These are phyloP conservation scores for Drosophila sturtevanti DNA, from an alignment of 1,140 invertebrate species.

Conservation along the genomic window DNA sequence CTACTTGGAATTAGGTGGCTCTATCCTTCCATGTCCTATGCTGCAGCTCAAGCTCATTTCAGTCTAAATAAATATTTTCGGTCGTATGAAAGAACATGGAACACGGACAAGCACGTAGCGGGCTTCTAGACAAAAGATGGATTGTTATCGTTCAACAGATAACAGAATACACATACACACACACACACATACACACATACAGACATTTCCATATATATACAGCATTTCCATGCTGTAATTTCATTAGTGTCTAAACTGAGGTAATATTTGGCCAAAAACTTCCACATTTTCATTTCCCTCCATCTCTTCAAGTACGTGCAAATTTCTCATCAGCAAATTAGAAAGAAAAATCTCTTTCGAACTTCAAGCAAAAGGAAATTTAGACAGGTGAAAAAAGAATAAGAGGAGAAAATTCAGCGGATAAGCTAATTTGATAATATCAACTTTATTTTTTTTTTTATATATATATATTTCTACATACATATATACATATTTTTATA, in stretches of 20 bases:
- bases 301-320: conserved; percentile 58
- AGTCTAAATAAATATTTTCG: conserved; percentile 55
- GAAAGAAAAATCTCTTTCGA: conserved; percentile 2
- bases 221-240: conserved; percentile 47
- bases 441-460: conserved; percentile 44
- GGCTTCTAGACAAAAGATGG: conserved; percentile 72
- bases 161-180: conserved; percentile 35
- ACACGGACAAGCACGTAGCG: conserved; percentile 49
- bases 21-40: not conserved
- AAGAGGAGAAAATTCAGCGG: not conserved
- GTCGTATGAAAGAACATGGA: conserved; percentile 19
- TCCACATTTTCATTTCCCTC: conserved; percentile 33
- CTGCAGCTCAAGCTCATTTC: conserved; percentile 45
- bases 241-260: conserved; percentile 69
- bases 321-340: conserved; percentile 75
- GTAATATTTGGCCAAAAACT: conserved; percentile 53
- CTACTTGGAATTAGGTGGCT: conserved; percentile 59
- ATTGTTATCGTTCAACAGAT: conserved; percentile 78
- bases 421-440: conserved; percentile 58
- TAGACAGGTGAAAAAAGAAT: not conserved
- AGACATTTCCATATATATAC: not conserved
- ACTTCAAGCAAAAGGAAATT: not conserved
- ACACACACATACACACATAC: not conserved
- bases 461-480: no score
- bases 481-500: not conserved